Conservation (phyloP, 1,140 invertebrate species). For the Drosophila nikananu region DNA sequence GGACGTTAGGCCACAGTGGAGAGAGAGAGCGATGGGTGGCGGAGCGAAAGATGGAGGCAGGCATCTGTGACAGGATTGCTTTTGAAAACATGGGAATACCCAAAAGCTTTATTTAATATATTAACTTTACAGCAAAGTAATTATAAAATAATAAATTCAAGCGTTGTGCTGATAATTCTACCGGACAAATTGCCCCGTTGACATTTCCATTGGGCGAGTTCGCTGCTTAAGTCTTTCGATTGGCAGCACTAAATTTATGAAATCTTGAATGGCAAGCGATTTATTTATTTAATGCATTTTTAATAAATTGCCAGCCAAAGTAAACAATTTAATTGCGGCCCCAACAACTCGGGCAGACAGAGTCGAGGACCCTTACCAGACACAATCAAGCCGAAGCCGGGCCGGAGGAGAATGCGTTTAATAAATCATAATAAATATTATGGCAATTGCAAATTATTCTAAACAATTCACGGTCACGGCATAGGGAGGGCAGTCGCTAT, state of each 20-base stretch:
- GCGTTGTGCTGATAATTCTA: not conserved
- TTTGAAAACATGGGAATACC: not conserved
- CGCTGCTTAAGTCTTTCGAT: slow-evolving; percentile 68
- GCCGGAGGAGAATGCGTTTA: slow-evolving; percentile 60
- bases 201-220: slow-evolving; percentile 57
- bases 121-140: no score
- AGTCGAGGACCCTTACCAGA: slow-evolving; percentile 65
- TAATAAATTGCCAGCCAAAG: slow-evolving; percentile 74
- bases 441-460: slow-evolving; percentile 82
- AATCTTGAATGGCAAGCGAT: slow-evolving; percentile 66
- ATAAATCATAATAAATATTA: slow-evolving; percentile 80
- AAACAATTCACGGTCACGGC: slow-evolving; percentile 78
- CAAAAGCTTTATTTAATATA: not conserved
- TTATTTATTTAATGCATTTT: slow-evolving; percentile 79
- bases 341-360: slow-evolving; percentile 33
- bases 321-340: slow-evolving; percentile 77
- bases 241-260: slow-evolving; percentile 60
- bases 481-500: slow-evolving; percentile 11
- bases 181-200: slow-evolving; percentile 52
- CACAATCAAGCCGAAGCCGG: slow-evolving; percentile 9
- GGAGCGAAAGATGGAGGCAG: not conserved
- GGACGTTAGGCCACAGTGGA: slow-evolving; percentile 8
- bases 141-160: not conserved
- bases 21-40: slow-evolving; percentile 4
- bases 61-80: not conserved